Percentiles rank a stretch among this genome's conserved stretches.
Evolutionary conservation across 2,113 vertebrate genomes (phyloP).

Genomic region (Pagrus major): DNA sequence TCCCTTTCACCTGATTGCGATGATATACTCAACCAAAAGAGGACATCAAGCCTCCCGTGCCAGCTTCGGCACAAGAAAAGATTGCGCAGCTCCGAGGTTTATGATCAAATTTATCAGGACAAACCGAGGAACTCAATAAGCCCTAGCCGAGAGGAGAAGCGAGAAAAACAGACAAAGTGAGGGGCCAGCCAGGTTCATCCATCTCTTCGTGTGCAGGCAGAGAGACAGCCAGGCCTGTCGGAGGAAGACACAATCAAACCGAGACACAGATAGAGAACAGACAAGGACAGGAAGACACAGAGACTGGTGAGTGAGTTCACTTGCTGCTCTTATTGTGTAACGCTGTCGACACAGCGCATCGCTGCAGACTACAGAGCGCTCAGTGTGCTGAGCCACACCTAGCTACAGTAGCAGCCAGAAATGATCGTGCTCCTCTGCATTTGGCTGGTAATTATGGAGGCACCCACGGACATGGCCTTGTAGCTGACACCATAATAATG

Average conservation of each 20-base stretch:
- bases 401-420: conserved; percentile 30
- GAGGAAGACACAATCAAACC: conserved; percentile 54
- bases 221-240: conserved; percentile 53
- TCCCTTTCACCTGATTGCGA: conserved; percentile 7
- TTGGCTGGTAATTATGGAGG: conserved; percentile 55
- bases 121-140: conserved; percentile 55
- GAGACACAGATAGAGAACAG: conserved; percentile 55
- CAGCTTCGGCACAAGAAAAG: conserved; percentile 25
- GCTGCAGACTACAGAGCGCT: conserved; percentile 28
- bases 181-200: conserved; percentile 50
- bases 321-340: conserved; percentile 68
- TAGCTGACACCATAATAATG: conserved; percentile 1
- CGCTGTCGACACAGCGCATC: conserved; percentile 47
- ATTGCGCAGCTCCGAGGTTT: conserved; percentile 24
- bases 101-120: conserved; percentile 56
- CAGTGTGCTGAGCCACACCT: conserved; percentile 42
- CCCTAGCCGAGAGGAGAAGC: conserved; percentile 2
- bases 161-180: conserved; percentile 32
- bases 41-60: not conserved
- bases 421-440: conserved; percentile 13
- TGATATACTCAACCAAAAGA: conserved; percentile 17
- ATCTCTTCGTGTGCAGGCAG: conserved; percentile 57
- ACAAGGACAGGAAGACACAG: conserved; percentile 70
- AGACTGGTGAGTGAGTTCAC: conserved; percentile 62
- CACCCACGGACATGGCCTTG: conserved; percentile 23